Percentiles rank a stretch among this genome's conserved stretches.
Evolutionary conservation across 2,797 vertebrate species (phyloP).

Genomic region (Saxicola maurus): DNA sequence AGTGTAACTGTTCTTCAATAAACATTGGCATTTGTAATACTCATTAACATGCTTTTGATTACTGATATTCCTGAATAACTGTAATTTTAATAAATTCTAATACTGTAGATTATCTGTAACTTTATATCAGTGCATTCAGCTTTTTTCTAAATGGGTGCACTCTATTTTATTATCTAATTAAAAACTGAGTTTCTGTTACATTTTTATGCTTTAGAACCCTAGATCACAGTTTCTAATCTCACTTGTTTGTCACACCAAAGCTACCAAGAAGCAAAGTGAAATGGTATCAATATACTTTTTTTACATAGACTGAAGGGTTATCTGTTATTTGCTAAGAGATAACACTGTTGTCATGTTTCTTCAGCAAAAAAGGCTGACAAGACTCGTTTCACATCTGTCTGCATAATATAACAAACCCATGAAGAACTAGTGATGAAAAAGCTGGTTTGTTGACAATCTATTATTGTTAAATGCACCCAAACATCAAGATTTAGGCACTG

Average conservation of each 20-base stretch:
- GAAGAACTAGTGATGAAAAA: constrained; percentile 40
- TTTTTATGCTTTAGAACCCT: neutral
- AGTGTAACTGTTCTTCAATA: neutral
- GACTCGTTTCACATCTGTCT: constrained; percentile 51
- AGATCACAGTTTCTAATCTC: neutral
- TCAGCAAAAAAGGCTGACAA: constrained; percentile 49
- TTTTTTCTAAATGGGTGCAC: neutral
- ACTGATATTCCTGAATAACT: neutral
- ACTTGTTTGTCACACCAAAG: neutral
- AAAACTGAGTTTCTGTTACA: neutral
- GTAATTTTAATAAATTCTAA: neutral
- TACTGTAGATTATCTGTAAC: neutral
- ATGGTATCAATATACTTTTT: neutral
- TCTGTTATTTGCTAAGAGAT: neutral
- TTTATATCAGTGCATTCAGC: neutral
- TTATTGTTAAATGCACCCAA: constrained; percentile 50
- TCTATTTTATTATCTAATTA: neutral
- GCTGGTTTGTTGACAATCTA: constrained; percentile 33
- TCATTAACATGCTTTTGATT: neutral
- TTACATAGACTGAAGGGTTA: neutral
- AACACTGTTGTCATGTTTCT: neutral
- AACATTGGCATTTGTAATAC: neutral
- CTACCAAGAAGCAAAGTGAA: neutral
- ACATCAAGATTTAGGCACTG: constrained; percentile 27
- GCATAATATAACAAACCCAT: constrained; percentile 25